Percentiles rank a stretch among this genome's conserved stretches.
Evolutionary conservation across 92 coral and sea anemone species (phyloP).

Genomic region (Actinostola sp.): DNA sequence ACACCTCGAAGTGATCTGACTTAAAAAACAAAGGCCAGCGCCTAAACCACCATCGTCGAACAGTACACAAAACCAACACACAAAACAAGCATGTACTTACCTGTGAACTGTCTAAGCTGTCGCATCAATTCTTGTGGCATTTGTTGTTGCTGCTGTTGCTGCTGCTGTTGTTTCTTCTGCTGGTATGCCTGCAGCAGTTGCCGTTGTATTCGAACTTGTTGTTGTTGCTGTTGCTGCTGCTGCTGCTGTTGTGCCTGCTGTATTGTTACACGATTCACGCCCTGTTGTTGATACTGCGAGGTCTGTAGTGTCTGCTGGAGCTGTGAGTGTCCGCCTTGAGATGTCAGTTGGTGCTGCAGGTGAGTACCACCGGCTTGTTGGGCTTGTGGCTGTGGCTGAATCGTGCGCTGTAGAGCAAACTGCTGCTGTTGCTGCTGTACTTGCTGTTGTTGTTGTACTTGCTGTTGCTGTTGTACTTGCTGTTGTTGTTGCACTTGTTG

Average conservation of each 20-base stretch:
- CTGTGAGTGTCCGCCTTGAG: constrained; percentile 32
- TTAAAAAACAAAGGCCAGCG: background rate
- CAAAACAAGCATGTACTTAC: constrained; percentile 21
- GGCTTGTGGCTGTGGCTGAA: constrained; percentile 74
- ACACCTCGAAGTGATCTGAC: no score
- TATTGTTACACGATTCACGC: constrained; percentile 15
- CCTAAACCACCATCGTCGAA: background rate
- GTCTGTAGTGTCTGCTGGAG: constrained; percentile 44
- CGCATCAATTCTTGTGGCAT: constrained; percentile 55
- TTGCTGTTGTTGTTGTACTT: constrained; percentile 13
- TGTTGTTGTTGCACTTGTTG: constrained; percentile 44
- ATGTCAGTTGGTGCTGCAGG: constrained; percentile 43
- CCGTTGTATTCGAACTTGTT: constrained; percentile 35
- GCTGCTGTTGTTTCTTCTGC: constrained; percentile 63
- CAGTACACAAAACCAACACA: background rate
- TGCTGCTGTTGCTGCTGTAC: constrained; percentile 64
- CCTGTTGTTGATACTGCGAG: constrained; percentile 49
- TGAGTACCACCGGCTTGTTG: constrained; percentile 59
- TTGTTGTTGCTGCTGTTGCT: constrained; percentile 57
- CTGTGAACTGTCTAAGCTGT: constrained; percentile 70
- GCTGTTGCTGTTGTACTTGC: constrained; percentile 28
- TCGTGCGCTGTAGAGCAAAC: constrained; percentile 65
- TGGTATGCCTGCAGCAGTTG: constrained; percentile 39
- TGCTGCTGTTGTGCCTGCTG: constrained; percentile 40
- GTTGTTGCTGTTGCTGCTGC: constrained; percentile 52